Evolutionary conservation across 2,888 invertebrate species (phyloP).

Genomic region (Pristionchus exspectatus): DNA sequence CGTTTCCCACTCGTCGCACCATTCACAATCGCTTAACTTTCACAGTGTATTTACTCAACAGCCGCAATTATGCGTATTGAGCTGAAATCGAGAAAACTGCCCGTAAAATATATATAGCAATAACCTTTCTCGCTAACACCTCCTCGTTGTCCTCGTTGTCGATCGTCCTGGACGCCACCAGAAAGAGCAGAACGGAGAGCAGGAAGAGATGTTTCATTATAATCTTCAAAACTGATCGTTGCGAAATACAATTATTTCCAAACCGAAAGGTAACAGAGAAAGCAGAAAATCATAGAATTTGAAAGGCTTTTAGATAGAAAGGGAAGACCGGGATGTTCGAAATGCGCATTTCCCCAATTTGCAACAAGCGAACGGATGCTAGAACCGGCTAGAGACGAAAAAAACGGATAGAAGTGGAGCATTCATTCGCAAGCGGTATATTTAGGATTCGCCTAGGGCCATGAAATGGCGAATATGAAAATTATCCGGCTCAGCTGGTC

Average conservation of each 20-base stretch:
- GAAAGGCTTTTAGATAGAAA: neutral
- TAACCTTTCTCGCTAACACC: neutral
- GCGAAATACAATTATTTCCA: neutral
- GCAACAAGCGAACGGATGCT: neutral
- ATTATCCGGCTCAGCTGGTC: neutral
- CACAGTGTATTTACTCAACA: too few relatives aligned
- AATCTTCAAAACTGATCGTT: too few relatives aligned
- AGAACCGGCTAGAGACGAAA: neutral
- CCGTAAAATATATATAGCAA: neutral
- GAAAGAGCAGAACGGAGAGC: neutral
- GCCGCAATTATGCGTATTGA: too few relatives aligned
- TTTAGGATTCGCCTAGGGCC: neutral
- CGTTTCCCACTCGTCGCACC: neutral
- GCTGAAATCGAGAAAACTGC: too few relatives aligned
- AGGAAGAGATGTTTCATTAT: neutral
- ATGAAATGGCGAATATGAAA: neutral
- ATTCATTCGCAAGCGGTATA: neutral
- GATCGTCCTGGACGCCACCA: neutral
- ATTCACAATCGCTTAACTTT: neutral
- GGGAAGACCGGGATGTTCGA: neutral
- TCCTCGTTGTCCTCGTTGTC: conserved; percentile 19
- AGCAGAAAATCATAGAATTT: neutral
- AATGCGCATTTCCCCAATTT: neutral
- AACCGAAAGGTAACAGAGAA: neutral
- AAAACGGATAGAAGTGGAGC: too few relatives aligned